Evolutionary conservation across 2,797 vertebrate species (phyloP).

Genomic region (Gymnoscopelus microlampas): DNA sequence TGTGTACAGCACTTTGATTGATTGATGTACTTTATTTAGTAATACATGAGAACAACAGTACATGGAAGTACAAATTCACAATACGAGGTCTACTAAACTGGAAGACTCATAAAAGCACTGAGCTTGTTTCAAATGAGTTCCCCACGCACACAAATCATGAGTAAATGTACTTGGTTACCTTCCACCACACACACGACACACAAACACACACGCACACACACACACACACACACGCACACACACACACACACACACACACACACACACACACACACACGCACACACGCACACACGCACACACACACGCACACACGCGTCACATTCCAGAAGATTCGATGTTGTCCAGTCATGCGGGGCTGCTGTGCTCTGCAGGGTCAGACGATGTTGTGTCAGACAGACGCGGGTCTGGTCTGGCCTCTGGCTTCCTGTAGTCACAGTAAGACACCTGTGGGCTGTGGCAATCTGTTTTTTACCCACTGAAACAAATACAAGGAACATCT

Average conservation of each 20-base stretch:
- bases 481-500: conserved; percentile 18
- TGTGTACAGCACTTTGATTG: too few relatives aligned
- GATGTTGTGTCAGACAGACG: conserved; percentile 44
- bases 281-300: conserved; percentile 2
- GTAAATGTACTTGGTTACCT: too few relatives aligned
- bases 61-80: too few relatives aligned
- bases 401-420: conserved; percentile 30
- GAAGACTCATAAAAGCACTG: too few relatives aligned
- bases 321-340: conserved; percentile 10
- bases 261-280: conserved; percentile 9
- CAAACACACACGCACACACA: background rate
- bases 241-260: conserved; percentile 1
- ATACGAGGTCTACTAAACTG: too few relatives aligned
- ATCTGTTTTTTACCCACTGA: conserved; percentile 31
- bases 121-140: too few relatives aligned
- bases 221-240: conserved; percentile 10
- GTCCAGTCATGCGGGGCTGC: conserved; percentile 14
- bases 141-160: too few relatives aligned
- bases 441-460: conserved; percentile 42
- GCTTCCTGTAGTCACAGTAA: conserved; percentile 16
- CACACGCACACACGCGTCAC: background rate
- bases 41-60: too few relatives aligned
- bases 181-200: background rate
- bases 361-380: conserved; percentile 11
- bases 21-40: too few relatives aligned